Evolutionary conservation across 2,113 vertebrate species (phyloP).

Genomic region (Laticauda colubrina): DNA sequence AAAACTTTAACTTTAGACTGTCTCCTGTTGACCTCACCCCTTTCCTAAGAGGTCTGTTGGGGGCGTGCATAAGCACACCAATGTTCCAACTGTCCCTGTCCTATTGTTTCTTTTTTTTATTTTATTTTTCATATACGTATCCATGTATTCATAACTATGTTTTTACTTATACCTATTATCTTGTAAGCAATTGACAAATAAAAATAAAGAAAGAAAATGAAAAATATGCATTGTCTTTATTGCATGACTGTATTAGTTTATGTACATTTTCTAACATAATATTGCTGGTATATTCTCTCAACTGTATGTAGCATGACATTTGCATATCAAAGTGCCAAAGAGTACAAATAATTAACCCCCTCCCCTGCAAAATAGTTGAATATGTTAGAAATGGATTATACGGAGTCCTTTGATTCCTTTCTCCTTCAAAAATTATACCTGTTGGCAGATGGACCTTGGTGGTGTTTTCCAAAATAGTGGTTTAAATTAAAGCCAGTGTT

Average conservation of each 20-base stretch:
- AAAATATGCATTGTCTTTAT: not conserved
- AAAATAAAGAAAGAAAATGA: too few relatives aligned
- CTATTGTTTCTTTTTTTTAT: too few relatives aligned
- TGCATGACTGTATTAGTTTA: not conserved
- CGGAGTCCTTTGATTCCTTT: not conserved
- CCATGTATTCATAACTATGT: too few relatives aligned
- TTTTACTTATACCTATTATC: too few relatives aligned
- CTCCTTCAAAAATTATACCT: not conserved
- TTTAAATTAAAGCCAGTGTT: slow-evolving; percentile 7
- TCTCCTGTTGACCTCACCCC: too few relatives aligned
- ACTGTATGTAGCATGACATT: not conserved
- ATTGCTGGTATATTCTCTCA: not conserved
- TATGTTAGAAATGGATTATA: not conserved
- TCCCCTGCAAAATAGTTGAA: not conserved
- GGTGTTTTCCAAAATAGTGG: slow-evolving; percentile 13
- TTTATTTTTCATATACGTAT: too few relatives aligned
- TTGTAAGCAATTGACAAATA: too few relatives aligned
- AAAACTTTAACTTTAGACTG: too few relatives aligned
- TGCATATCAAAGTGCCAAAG: not conserved
- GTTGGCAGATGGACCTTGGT: not conserved
- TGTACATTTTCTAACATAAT: not conserved
- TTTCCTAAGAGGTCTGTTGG: too few relatives aligned
- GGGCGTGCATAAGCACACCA: too few relatives aligned
- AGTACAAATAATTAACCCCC: not conserved
- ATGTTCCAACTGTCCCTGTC: too few relatives aligned